These are phyloP conservation scores for Scolopax mira DNA, from an alignment of 2,113 vertebrate species.

Conservation along the genomic window DNA sequence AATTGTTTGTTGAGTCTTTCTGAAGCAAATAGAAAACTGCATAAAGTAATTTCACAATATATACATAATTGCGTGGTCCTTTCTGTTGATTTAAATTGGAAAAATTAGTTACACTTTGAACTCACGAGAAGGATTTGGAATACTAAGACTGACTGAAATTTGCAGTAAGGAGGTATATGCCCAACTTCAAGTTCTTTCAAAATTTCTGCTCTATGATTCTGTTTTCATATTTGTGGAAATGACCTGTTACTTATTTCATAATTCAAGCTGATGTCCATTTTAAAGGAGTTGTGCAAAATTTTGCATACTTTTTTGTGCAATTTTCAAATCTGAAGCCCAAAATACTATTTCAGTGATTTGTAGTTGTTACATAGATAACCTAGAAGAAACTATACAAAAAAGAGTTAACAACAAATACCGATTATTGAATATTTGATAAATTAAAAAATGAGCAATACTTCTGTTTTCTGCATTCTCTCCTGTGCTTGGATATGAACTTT, in stretches of 20 bases:
- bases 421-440: neutral
- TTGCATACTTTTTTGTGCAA: rapidly evolving
- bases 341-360: neutral
- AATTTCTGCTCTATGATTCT: neutral
- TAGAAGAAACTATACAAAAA: neutral
- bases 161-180: neutral
- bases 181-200: neutral
- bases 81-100: neutral
- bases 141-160: neutral
- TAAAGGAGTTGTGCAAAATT: neutral
- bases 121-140: neutral
- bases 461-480: neutral
- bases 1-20: neutral
- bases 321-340: neutral
- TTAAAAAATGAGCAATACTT: neutral
- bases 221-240: neutral
- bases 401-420: neutral
- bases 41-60: neutral
- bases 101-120: neutral
- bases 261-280: neutral
- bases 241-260: neutral
- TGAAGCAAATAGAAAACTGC: neutral
- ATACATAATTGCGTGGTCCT: neutral
- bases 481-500: neutral
- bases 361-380: neutral